These are phyloP conservation scores for Myotis davidii DNA, from an alignment of 2,113 vertebrate genomes.

Conservation along the genomic window DNA sequence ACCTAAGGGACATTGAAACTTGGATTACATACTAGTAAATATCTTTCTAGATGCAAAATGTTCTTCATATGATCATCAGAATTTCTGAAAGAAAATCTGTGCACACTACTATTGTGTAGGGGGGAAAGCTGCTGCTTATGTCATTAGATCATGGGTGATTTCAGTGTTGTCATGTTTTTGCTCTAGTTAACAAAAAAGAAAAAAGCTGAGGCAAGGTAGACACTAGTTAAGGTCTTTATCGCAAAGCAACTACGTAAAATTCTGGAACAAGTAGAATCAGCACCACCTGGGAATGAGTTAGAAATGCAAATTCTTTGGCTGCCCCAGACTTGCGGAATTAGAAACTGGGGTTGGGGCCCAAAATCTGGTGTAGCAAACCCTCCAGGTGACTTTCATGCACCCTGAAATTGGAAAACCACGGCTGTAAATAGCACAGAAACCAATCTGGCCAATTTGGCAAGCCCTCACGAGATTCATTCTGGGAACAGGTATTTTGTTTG, in stretches of 20 bases:
- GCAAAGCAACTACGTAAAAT: background rate
- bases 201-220: background rate
- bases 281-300: background rate
- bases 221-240: background rate
- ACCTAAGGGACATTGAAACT: background rate
- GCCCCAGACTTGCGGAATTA: background rate
- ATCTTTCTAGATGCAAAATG: background rate
- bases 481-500: background rate
- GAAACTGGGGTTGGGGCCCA: background rate
- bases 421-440: background rate
- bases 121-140: background rate
- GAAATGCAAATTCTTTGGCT: background rate
- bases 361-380: background rate
- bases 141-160: background rate
- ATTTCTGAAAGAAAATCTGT: background rate
- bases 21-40: background rate
- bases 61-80: background rate
- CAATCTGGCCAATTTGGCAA: background rate
- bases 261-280: background rate
- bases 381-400: background rate
- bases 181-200: background rate
- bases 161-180: constrained; percentile 12
- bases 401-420: background rate
- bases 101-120: background rate
- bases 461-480: background rate